phyloP scores from a whole-genome alignment of 1,140 invertebrate genomes.

The Pectinophora gossypiella region DNA sequence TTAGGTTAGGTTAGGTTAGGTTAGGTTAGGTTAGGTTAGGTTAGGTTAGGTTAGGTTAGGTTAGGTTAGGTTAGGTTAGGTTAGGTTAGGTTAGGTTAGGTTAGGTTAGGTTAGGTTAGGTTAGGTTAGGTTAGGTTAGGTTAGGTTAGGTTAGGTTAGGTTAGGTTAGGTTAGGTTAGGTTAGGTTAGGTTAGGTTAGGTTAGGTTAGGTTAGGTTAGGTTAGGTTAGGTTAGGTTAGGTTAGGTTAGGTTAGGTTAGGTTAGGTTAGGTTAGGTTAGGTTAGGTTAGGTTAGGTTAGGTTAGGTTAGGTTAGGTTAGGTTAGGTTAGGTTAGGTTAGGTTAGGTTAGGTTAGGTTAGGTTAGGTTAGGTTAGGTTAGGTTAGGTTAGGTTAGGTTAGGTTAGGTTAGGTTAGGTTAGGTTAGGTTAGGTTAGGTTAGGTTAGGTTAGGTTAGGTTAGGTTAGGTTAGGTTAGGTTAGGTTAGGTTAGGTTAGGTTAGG shows the following conservation, averaged over 20 bases:
- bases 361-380: constrained; percentile 29
- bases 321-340: constrained; percentile 18
- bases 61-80: constrained; percentile 6
- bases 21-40: constrained; percentile 34
- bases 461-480: constrained; percentile 25
- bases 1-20: constrained; percentile 31
- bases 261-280: constrained; percentile 10
- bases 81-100: no score
- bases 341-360: constrained; percentile 17
- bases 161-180: constrained; percentile 23
- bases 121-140: constrained; percentile 22
- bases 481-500: constrained; percentile 19
- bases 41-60: constrained; percentile 54
- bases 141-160: constrained; percentile 11
- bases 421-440: constrained; percentile 39
- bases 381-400: constrained; percentile 34
- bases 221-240: constrained; percentile 18
- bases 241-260: constrained; percentile 14
- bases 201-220: constrained; percentile 18
- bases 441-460: constrained; percentile 27
- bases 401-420: constrained; percentile 35
- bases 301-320: not conserved
- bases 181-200: constrained; percentile 7
- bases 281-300: constrained; percentile 13
- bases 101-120: constrained; percentile 10